phyloP scores from a whole-genome alignment of 1,140 invertebrate genomes.

The Druon quercuslanigerum region DNA sequence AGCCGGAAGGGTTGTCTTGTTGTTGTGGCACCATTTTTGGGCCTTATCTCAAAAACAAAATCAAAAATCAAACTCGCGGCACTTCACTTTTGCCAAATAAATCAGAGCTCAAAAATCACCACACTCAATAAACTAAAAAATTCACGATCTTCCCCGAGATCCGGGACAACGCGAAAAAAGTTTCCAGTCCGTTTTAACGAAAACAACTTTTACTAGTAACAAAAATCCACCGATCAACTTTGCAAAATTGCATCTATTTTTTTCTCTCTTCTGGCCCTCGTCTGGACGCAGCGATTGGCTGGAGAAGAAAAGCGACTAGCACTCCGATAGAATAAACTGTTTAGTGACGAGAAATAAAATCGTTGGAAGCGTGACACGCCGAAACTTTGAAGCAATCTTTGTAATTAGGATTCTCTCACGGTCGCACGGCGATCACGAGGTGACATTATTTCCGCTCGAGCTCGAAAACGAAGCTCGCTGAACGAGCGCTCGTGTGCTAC shows the following conservation, averaged over 20 bases:
- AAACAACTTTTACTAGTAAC: neutral
- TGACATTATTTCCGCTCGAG: slow-evolving; percentile 58
- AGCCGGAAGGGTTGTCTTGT: slow-evolving; percentile 75
- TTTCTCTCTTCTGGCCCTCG: neutral
- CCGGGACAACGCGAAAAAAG: slow-evolving; percentile 2
- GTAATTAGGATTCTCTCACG: slow-evolving; percentile 50
- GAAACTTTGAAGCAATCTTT: slow-evolving; percentile 7
- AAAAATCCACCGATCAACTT: too few relatives aligned
- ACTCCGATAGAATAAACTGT: slow-evolving; percentile 7
- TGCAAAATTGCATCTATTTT: too few relatives aligned
- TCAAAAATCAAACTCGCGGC: slow-evolving; percentile 48
- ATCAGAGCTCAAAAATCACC: neutral
- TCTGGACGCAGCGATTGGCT: neutral
- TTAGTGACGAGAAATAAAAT: neutral
- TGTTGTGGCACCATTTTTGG: slow-evolving; percentile 79
- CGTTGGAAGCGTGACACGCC: neutral
- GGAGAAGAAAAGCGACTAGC: neutral
- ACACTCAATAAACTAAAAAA: slow-evolving; percentile 1
- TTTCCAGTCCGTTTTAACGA: neutral
- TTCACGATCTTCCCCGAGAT: neutral
- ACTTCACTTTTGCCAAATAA: slow-evolving; percentile 50
- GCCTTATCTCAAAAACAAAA: slow-evolving; percentile 50
- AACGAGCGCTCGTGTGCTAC: slow-evolving; percentile 73
- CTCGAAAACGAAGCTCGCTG: slow-evolving; percentile 59
- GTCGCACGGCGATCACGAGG: slow-evolving; percentile 59